These are phyloP conservation scores for Rhynchotus rufescens DNA, from an alignment of 2,797 vertebrate genomes.

Conservation along the genomic window DNA sequence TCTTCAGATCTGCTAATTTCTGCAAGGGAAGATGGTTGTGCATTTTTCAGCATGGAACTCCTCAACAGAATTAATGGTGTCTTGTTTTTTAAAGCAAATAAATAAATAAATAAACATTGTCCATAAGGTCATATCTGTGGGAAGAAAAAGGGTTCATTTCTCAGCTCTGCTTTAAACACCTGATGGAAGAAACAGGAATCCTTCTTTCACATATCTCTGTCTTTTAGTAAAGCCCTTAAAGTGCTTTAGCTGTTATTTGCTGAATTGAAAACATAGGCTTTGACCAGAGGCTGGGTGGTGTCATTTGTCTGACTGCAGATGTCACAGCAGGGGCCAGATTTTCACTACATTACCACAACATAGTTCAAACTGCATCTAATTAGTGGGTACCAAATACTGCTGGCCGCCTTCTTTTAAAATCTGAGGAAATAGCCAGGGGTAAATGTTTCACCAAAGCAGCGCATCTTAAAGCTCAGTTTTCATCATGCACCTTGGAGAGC, in stretches of 20 bases:
- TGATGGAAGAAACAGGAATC: not conserved
- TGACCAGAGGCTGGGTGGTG: conserved; percentile 52
- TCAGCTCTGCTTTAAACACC: not conserved
- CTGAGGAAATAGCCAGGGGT: not conserved
- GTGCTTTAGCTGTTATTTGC: conserved; percentile 4
- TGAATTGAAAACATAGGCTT: conserved; percentile 48
- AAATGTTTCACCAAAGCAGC: not conserved
- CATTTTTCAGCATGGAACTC: not conserved
- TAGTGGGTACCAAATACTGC: conserved; percentile 32
- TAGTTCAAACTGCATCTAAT: conserved; percentile 46
- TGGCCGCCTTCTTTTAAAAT: not conserved
- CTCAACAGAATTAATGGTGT: not conserved
- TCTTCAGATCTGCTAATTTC: not conserved
- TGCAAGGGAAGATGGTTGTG: not conserved
- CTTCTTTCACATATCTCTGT: not conserved
- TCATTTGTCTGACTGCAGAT: conserved; percentile 45
- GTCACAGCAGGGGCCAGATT: conserved; percentile 58
- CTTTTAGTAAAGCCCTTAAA: not conserved
- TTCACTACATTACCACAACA: conserved; percentile 54
- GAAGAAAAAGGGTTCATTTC: not conserved
- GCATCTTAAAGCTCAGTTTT: not conserved
- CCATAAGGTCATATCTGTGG: not conserved
- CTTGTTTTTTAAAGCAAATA: not conserved
- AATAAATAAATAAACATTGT: not conserved
- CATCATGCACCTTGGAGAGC: not conserved